phyloP scores from a whole-genome alignment of 2,888 invertebrate species.

The Netelia inedita region DNA sequence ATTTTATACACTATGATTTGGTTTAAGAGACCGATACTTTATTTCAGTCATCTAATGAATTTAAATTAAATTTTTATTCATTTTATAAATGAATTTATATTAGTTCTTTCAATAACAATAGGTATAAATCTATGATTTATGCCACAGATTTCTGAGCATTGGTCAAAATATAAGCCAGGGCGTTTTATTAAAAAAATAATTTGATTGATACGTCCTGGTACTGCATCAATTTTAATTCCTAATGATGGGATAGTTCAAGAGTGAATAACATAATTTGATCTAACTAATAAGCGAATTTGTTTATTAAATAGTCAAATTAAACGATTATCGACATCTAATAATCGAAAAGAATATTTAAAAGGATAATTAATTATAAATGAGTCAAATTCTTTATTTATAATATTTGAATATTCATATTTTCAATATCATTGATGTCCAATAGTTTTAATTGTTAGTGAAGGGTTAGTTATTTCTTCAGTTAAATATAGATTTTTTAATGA shows the following conservation, averaged over 20 bases:
- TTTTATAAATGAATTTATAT: constrained; percentile 82
- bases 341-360: constrained; percentile 86
- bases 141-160: constrained; percentile 94
- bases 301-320: constrained; percentile 87
- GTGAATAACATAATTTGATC: constrained; percentile 89
- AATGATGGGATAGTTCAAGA: constrained; percentile 89
- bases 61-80: constrained; percentile 81
- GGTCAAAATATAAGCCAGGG: constrained; percentile 90
- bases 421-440: constrained; percentile 90
- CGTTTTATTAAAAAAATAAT: constrained; percentile 86
- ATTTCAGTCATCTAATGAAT: constrained; percentile 89
- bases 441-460: constrained; percentile 87
- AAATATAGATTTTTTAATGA: constrained; percentile 88
- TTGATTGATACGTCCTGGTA: constrained; percentile 89
- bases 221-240: constrained; percentile 89
- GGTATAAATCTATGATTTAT: constrained; percentile 93
- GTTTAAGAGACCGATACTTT: constrained; percentile 89
- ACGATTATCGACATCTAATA: constrained; percentile 89
- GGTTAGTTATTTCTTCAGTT: constrained; percentile 88
- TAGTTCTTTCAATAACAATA: constrained; percentile 89
- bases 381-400: constrained; percentile 87
- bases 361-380: constrained; percentile 87
- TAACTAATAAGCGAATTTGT: constrained; percentile 88
- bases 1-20: constrained; percentile 87
- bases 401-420: constrained; percentile 89